Evolutionary conservation across 1,140 invertebrate genomes (phyloP).

Genomic region (Drosophila mojavensis): DNA sequence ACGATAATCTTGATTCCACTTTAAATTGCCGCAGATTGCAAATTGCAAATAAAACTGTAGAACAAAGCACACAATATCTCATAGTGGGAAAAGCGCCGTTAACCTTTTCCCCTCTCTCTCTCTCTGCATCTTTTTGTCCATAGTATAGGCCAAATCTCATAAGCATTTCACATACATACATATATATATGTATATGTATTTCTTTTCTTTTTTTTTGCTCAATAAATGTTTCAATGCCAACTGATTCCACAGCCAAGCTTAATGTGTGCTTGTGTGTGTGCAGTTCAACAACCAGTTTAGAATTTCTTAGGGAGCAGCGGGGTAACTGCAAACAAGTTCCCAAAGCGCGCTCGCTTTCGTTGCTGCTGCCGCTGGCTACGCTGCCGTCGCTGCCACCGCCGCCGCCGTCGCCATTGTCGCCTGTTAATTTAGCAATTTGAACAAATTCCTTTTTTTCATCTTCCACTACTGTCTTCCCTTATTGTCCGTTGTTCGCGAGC

Average conservation of each 20-base stretch:
- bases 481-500: conserved; percentile 10
- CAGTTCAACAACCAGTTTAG: conserved; percentile 77
- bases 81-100: conserved; percentile 12
- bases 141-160: conserved; percentile 13
- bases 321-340: conserved; percentile 59
- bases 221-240: conserved; percentile 51
- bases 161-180: conserved; percentile 25
- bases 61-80: conserved; percentile 31
- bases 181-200: too few relatives aligned
- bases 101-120: conserved; percentile 1
- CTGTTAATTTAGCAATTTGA: conserved; percentile 74
- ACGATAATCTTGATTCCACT: background rate
- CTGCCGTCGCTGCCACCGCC: conserved; percentile 3
- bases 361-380: conserved; percentile 33
- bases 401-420: conserved; percentile 27
- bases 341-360: conserved; percentile 73
- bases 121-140: background rate
- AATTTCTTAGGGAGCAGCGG: conserved; percentile 56
- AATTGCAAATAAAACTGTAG: background rate
- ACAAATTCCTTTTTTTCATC: conserved; percentile 46
- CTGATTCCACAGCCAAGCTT: conserved; percentile 29
- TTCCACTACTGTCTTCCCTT: conserved; percentile 21
- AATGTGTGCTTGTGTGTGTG: conserved; percentile 12
- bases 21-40: too few relatives aligned
- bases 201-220: conserved; percentile 11